Conservation (phyloP, 2,797 vertebrate genomes). For the Dendrocincla tyrannina region DNA sequence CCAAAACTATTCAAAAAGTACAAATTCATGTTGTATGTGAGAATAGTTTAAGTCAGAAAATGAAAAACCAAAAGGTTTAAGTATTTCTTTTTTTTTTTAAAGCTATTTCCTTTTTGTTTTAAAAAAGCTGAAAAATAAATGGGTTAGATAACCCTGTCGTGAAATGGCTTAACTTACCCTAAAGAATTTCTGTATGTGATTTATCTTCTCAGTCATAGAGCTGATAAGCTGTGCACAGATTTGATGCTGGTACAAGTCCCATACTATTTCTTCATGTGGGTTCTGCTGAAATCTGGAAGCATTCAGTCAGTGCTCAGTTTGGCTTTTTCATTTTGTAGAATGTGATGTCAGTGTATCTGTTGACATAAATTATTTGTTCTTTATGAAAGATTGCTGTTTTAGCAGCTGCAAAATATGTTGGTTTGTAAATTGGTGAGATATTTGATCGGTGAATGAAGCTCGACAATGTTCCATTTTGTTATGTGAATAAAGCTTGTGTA, state of each 20-base stretch:
- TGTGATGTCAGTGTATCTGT: slow-evolving; percentile 18
- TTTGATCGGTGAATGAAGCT: slow-evolving; percentile 31
- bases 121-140: slow-evolving; percentile 27
- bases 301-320: background rate
- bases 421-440: background rate
- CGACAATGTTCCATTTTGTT: slow-evolving; percentile 13
- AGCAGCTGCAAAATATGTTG: slow-evolving; percentile 10
- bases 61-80: background rate
- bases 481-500: slow-evolving; percentile 55
- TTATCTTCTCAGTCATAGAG: background rate
- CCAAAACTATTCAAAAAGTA: slow-evolving; percentile 21
- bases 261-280: background rate
- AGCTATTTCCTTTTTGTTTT: slow-evolving; percentile 51
- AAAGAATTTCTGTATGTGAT: background rate
- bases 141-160: slow-evolving; percentile 27
- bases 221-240: background rate
- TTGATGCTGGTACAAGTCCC: background rate
- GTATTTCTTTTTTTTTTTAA: background rate
- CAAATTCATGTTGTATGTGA: background rate
- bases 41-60: slow-evolving; percentile 10
- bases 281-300: slow-evolving; percentile 17
- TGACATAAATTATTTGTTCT: slow-evolving; percentile 54
- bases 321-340: background rate
- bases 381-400: slow-evolving; percentile 14
- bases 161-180: background rate